Conservation (phyloP, 2,113 vertebrate species). For the Promerops cafer region DNA sequence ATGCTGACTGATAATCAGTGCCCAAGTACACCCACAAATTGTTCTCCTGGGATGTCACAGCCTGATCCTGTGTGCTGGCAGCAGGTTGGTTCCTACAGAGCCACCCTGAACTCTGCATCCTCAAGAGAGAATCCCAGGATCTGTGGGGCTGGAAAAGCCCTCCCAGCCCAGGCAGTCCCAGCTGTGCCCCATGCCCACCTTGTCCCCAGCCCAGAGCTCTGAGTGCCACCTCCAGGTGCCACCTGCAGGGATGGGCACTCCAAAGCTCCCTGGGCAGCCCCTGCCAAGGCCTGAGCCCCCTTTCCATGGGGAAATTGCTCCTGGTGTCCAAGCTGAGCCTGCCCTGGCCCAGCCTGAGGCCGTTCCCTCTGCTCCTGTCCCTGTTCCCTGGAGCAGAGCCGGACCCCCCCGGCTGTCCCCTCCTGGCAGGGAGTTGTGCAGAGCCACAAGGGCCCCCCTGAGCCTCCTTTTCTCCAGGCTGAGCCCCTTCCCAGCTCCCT, state of each 20-base stretch:
- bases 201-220: neutral
- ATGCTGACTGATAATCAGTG: neutral
- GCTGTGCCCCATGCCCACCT: neutral
- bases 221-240: neutral
- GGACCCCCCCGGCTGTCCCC: neutral
- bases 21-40: neutral
- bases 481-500: neutral
- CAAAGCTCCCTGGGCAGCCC: neutral
- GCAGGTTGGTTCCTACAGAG: neutral
- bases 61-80: neutral
- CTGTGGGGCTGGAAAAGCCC: neutral
- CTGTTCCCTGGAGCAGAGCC: neutral
- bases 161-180: neutral
- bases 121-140: neutral
- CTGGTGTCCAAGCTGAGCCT: neutral
- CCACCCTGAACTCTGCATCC: neutral
- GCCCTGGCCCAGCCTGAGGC: neutral
- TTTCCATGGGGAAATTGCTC: neutral
- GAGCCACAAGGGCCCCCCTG: neutral
- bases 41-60: neutral
- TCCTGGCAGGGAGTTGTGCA: neutral
- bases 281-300: neutral
- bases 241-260: neutral
- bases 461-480: neutral
- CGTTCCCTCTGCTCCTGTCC: neutral